Evolutionary conservation across 2,113 vertebrate genomes (phyloP).

Genomic region (Daubentonia madagascariensis): DNA sequence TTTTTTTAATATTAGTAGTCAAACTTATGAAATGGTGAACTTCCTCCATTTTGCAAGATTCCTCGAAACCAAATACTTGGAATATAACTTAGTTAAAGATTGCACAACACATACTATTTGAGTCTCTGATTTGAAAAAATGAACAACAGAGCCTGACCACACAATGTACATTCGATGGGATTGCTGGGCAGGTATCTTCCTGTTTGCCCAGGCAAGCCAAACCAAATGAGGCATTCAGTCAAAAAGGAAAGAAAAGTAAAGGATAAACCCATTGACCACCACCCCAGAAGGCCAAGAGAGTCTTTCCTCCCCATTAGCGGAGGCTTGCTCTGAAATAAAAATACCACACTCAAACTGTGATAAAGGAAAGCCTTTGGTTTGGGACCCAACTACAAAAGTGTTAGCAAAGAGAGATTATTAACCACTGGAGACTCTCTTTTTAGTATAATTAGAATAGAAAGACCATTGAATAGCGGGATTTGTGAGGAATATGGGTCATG

Average conservation of each 20-base stretch:
- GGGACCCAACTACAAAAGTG: conserved; percentile 22
- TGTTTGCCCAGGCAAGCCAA: background rate
- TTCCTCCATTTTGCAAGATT: conserved; percentile 33
- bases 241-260: conserved; percentile 11
- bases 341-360: conserved; percentile 13
- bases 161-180: background rate
- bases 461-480: conserved; percentile 5
- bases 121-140: conserved; percentile 28
- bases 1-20: background rate
- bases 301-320: background rate
- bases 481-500: conserved; percentile 22
- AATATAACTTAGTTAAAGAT: conserved; percentile 30
- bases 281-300: background rate
- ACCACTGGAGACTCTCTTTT: conserved; percentile 25
- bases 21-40: conserved; percentile 1
- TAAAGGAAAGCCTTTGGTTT: conserved; percentile 37
- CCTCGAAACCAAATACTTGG: conserved; percentile 44
- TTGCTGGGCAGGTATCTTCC: conserved; percentile 29
- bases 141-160: conserved; percentile 23
- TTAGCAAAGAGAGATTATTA: conserved; percentile 7
- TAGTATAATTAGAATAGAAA: conserved; percentile 24
- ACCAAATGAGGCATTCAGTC: background rate
- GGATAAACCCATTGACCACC: background rate
- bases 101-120: background rate
- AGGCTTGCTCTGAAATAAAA: conserved; percentile 38